phyloP scores from a whole-genome alignment of 1,140 invertebrate species.

The Protaetia brevitarsis region DNA sequence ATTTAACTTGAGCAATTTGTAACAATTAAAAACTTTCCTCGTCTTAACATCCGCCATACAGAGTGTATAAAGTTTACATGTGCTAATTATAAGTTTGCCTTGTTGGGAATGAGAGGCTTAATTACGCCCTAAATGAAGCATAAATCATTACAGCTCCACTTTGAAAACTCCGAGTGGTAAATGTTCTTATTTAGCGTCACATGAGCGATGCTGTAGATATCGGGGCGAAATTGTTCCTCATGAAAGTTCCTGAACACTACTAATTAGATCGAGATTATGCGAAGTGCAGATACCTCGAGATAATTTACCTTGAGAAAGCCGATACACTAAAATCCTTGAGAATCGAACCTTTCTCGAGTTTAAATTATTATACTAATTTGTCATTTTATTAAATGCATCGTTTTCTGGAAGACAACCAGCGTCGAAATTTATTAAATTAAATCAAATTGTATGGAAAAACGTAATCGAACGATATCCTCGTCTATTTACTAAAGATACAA shows the following conservation, averaged over 20 bases:
- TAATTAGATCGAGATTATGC: neutral
- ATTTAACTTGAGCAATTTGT: conserved; percentile 47
- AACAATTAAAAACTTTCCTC: conserved; percentile 48
- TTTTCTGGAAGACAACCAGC: too few species aligned
- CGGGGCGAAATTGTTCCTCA: neutral
- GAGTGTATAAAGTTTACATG: conserved; percentile 46
- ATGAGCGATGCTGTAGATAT: neutral
- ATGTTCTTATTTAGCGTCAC: conserved; percentile 14
- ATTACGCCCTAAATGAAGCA: conserved; percentile 41
- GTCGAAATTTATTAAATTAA: too few species aligned
- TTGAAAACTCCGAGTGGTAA: conserved; percentile 24
- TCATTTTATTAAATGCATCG: too few species aligned
- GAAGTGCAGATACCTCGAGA: neutral
- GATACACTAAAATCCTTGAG: too few species aligned
- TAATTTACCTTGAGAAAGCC: too few species aligned
- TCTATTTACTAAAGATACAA: too few species aligned
- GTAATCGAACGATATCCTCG: too few species aligned
- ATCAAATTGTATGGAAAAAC: too few species aligned
- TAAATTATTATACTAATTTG: too few species aligned
- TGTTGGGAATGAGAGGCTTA: conserved; percentile 41
- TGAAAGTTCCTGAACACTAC: neutral
- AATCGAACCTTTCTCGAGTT: too few species aligned
- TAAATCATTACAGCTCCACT: conserved; percentile 28
- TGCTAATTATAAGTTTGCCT: conserved; percentile 47
- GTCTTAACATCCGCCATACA: conserved; percentile 35